A percentile compares a stretch with the other conserved stretches of the same genome.
phyloP scores from a whole-genome alignment of 2,888 invertebrate genomes.

The Patella depressa region DNA sequence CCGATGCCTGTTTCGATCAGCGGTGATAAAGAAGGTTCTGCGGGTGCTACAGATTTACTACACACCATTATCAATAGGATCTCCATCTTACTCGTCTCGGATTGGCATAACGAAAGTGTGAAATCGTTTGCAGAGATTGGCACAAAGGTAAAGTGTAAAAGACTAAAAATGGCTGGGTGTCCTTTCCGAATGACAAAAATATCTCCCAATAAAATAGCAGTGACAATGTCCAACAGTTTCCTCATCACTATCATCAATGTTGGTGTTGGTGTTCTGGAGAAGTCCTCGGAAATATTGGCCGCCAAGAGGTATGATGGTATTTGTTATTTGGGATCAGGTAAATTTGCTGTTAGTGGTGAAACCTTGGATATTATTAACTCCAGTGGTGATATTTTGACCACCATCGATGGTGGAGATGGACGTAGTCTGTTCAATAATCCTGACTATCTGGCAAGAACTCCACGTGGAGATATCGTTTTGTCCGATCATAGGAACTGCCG shows the following conservation, averaged over 20 bases:
- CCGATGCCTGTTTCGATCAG: not conserved
- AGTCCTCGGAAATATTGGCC: not conserved
- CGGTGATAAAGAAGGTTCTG: not conserved
- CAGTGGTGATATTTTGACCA: not conserved
- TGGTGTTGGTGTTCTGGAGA: not conserved
- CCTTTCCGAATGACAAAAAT: not conserved
- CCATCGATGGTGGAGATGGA: not conserved
- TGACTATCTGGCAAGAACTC: not conserved
- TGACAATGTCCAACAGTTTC: not conserved
- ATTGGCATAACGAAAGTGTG: constrained; percentile 3
- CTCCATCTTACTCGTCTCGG: not conserved
- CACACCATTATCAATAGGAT: not conserved
- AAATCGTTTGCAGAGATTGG: constrained; percentile 5
- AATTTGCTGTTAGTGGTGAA: not conserved
- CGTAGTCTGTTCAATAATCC: not conserved
- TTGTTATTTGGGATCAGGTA: constrained; percentile 6
- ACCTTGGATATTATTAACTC: not conserved
- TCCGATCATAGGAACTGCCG: not conserved
- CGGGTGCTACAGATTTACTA: not conserved
- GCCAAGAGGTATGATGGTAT: not conserved
- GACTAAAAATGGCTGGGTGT: not conserved
- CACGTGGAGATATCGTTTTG: not conserved
- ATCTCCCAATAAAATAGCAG: not conserved
- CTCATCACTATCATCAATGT: not conserved
- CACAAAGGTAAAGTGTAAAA: not conserved